These are phyloP conservation scores for Menura novaehollandiae DNA, from an alignment of 2,113 vertebrate species.

Conservation along the genomic window DNA sequence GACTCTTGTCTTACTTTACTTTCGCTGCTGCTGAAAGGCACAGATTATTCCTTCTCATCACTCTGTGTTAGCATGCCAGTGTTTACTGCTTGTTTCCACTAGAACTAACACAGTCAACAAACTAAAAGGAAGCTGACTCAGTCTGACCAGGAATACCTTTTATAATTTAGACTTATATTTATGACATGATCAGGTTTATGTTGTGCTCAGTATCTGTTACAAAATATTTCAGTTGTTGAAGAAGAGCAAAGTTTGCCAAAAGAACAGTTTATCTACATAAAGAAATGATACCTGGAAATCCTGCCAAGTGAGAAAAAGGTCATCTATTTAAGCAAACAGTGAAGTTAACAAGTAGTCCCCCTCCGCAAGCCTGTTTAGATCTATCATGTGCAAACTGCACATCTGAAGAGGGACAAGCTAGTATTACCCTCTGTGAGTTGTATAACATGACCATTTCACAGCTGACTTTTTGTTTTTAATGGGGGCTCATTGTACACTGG, in stretches of 20 bases:
- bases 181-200: neutral
- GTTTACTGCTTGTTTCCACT: neutral
- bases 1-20: neutral
- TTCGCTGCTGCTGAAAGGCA: neutral
- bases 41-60: neutral
- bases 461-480: neutral
- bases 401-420: neutral
- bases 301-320: conserved; percentile 23
- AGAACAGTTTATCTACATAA: conserved; percentile 15
- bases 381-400: neutral
- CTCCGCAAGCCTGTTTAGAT: neutral
- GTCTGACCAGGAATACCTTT: neutral
- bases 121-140: neutral
- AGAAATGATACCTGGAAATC: neutral
- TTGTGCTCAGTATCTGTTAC: neutral
- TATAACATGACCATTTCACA: neutral
- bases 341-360: neutral
- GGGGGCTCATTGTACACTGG: neutral
- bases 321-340: neutral
- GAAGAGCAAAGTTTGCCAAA: neutral
- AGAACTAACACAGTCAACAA: neutral
- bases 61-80: neutral
- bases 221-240: conserved; percentile 18
- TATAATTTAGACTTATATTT: neutral
- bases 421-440: neutral